Percentiles rank a stretch among this genome's conserved stretches.
Evolutionary conservation across 2,797 vertebrate genomes (phyloP).

Genomic region (Alexandromys oeconomus): DNA sequence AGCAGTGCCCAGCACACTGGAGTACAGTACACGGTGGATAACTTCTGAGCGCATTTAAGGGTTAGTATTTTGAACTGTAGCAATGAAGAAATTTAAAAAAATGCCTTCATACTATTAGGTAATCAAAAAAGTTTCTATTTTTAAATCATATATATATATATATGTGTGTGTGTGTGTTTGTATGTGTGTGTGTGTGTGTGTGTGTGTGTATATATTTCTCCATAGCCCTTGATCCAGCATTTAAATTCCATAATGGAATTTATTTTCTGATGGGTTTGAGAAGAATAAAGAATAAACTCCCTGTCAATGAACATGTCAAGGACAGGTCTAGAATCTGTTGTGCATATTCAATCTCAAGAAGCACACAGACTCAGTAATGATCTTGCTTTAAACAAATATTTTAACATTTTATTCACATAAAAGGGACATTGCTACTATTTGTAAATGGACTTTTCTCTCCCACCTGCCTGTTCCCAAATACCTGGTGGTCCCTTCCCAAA

Average conservation of each 20-base stretch:
- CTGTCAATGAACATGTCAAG: constrained; percentile 25
- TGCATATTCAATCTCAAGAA: background rate
- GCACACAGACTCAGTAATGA: background rate
- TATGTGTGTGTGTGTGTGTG: no score
- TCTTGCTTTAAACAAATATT: constrained; percentile 53
- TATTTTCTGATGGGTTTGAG: constrained; percentile 22
- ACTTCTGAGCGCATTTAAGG: background rate
- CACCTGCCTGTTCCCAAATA: no score
- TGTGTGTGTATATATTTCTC: background rate
- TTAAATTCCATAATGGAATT: constrained; percentile 35
- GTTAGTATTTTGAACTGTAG: constrained; percentile 22
- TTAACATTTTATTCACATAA: background rate
- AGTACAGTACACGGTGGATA: background rate
- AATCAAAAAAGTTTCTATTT: background rate
- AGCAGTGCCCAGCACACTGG: background rate
- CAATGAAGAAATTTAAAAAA: constrained; percentile 5
- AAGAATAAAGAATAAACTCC: background rate
- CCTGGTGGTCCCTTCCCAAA: no score
- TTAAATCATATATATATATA: background rate
- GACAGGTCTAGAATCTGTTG: background rate
- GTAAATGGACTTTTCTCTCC: background rate
- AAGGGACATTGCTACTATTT: background rate
- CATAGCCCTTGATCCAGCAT: background rate
- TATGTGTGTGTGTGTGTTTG: no score
- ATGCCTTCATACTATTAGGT: background rate